Conservation (phyloP, 2,888 invertebrate genomes). For the Hemaris fuciformis region DNA sequence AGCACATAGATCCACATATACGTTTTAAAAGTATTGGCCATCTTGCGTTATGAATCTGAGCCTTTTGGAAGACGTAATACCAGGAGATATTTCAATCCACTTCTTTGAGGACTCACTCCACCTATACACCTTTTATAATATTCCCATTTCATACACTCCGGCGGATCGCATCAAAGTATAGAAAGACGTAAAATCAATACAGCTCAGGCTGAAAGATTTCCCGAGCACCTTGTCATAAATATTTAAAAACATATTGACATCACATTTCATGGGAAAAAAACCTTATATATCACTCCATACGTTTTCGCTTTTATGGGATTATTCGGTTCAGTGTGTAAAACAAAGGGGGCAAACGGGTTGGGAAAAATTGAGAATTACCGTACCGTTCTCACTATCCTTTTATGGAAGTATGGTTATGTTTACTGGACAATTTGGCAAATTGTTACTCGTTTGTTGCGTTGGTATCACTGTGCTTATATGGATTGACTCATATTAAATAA, state of each 20-base stretch:
- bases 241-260: slow-evolving; percentile 51
- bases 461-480: too few relatives aligned
- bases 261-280: slow-evolving; percentile 14
- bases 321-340: slow-evolving; percentile 11
- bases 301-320: slow-evolving; percentile 15
- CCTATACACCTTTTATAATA: background rate
- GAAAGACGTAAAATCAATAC: slow-evolving; percentile 75
- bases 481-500: too few relatives aligned
- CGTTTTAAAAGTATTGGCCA: too few relatives aligned
- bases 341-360: background rate
- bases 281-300: slow-evolving; percentile 5
- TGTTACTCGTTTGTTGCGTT: too few relatives aligned
- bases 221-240: slow-evolving; percentile 65
- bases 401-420: background rate
- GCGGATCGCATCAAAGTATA: slow-evolving; percentile 64
- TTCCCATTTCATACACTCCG: slow-evolving; percentile 55
- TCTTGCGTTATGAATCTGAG: too few relatives aligned
- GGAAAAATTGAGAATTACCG: background rate
- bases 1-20: too few relatives aligned
- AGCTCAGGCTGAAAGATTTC: slow-evolving; percentile 64
- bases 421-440: too few relatives aligned
- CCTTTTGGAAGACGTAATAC: too few relatives aligned
- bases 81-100: background rate
- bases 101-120: background rate
- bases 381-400: background rate